phyloP scores from a whole-genome alignment of 2,113 vertebrate species.

The Cnemophilus loriae region DNA sequence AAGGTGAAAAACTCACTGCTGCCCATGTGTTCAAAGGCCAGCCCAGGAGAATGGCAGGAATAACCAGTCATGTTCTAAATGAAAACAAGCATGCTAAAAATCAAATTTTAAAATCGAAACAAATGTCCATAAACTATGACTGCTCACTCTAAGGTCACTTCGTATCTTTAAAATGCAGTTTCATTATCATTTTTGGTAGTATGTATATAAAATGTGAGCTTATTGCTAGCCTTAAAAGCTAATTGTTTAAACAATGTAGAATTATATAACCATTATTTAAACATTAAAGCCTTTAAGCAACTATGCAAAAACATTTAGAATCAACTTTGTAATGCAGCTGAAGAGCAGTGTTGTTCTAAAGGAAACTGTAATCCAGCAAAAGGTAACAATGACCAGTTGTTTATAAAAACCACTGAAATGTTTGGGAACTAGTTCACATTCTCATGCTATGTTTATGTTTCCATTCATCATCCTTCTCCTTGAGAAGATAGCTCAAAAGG shows the following conservation, averaged over 20 bases:
- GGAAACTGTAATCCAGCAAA: conserved; percentile 61
- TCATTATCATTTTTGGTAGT: conserved; percentile 14
- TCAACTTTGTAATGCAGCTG: conserved; percentile 57
- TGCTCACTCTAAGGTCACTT: neutral
- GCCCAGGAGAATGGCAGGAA: neutral
- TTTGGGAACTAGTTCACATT: conserved; percentile 79
- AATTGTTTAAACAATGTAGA: conserved; percentile 56
- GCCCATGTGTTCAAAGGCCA: neutral
- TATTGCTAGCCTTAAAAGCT: conserved; percentile 46
- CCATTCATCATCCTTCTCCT: conserved; percentile 76
- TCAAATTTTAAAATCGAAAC: neutral
- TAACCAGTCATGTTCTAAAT: neutral
- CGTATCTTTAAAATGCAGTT: neutral
- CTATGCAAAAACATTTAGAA: conserved; percentile 68
- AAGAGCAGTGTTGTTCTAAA: conserved; percentile 59
- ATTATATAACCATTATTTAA: conserved; percentile 66
- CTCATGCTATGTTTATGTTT: conserved; percentile 76
- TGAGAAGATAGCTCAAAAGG: conserved; percentile 72
- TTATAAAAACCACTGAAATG: conserved; percentile 77
- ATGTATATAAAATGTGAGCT: conserved; percentile 5
- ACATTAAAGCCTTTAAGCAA: conserved; percentile 65
- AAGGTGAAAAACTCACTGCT: neutral
- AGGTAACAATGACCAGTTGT: conserved; percentile 76
- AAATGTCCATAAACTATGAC: neutral
- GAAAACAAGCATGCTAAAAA: neutral